Evolutionary conservation across 2,888 invertebrate species (phyloP), one percentile per base, ranked within the genome.

Genomic region (Lasioglossum marginatum): DNA sequence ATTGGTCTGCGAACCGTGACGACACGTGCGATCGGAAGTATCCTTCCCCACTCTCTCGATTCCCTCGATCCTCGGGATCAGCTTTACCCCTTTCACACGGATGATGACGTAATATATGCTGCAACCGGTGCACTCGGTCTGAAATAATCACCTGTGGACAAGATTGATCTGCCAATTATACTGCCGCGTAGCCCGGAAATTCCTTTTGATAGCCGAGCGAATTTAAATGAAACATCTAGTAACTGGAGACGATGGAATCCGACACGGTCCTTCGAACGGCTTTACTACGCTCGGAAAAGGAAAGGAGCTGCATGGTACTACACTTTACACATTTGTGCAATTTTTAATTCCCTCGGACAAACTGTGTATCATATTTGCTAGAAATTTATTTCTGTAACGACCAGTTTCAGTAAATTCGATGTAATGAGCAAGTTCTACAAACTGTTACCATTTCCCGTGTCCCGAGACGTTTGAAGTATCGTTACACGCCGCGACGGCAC

Each of bases 61-160:
- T 60, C 14, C 4, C 75, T 60, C 60, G 37, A 63, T 37, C 48
- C 19, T 34, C 3, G 57, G 16, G 43, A 84, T 73, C 71, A 40
- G 52, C 31, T 81, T 81, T 57, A 79, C 74, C 73, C 90, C 86
- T 89, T 87, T 88, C 83, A 73, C 89, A 73, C 45, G 60, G 14
- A 52, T 3, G 40, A 3, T 72, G 45, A 68, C 66, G 71, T 79
- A 79, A 82, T n/a, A 14, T 16, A n/a, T 48, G 27, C 63, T 40
- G 23, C 5, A n/a, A 27, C 45, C 16, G 31, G 6, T 12, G 37
- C 27, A 78, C 74, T 5, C 27, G n/a, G 27, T 37, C 71, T 31
- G 27, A 34, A 31, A 77, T 68, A 77, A 78, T 82, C 70, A 16
- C 12, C 71, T 1, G 60, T 14, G 60, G 27, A 60, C 60, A 31